These are phyloP conservation scores for Lycocorax pyrrhopterus DNA, from an alignment of 2,113 vertebrate genomes.

Conservation along the genomic window DNA sequence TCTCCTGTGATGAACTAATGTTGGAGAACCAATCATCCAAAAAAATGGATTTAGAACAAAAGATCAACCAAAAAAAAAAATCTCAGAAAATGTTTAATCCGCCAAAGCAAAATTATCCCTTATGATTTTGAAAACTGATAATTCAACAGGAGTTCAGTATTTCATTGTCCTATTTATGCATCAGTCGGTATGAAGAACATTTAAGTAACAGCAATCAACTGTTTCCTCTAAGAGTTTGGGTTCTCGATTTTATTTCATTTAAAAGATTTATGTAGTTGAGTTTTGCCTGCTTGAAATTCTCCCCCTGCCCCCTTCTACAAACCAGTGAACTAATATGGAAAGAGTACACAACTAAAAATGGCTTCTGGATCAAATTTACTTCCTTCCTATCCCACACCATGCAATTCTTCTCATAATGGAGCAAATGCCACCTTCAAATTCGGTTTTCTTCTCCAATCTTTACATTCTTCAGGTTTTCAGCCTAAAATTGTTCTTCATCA, in stretches of 20 bases:
- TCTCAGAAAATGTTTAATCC: not conserved
- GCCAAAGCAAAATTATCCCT: not conserved
- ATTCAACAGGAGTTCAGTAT: not conserved
- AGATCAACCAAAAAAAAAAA: not conserved
- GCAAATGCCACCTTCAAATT: not conserved
- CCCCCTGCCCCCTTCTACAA: not conserved
- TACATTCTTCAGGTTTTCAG: not conserved
- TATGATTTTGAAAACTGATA: not conserved
- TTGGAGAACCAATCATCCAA: not conserved
- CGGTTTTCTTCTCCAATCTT: not conserved
- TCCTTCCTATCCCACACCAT: not conserved
- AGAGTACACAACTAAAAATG: not conserved
- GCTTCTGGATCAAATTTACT: not conserved
- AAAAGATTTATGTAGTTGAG: not conserved
- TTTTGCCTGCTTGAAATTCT: not conserved
- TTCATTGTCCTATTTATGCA: not conserved
- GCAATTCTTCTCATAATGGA: not conserved
- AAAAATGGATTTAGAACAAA: not conserved
- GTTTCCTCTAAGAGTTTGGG: not conserved
- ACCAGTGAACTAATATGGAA: not conserved
- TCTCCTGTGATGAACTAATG: not conserved
- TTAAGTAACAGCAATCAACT: not conserved
- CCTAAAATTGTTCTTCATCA: not conserved
- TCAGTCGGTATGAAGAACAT: not conserved
- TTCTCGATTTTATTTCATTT: not conserved